These are phyloP conservation scores for Protaetia brevitarsis DNA, from an alignment of 1,140 invertebrate genomes.

Conservation along the genomic window DNA sequence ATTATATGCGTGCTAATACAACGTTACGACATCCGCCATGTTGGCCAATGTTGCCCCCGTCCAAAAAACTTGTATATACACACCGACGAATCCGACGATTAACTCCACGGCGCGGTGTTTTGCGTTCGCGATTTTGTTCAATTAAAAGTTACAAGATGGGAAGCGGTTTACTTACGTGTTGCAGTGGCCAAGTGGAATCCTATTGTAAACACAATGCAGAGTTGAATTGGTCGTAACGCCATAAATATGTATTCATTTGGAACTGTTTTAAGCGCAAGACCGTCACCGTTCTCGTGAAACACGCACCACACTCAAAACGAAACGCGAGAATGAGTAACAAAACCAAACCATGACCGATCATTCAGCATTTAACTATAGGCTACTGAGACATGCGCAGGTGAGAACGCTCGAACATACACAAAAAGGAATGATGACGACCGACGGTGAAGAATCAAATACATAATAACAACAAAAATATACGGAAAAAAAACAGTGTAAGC, in stretches of 20 bases:
- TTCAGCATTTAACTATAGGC: constrained; percentile 26
- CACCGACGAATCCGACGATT: background rate
- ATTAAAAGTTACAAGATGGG: background rate
- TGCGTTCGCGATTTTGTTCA: constrained; percentile 17
- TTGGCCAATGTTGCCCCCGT: constrained; percentile 21
- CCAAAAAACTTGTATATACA: constrained; percentile 23
- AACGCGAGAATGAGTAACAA: background rate
- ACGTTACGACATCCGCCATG: constrained; percentile 25
- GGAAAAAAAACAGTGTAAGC: background rate
- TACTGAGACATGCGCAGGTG: constrained; percentile 28
- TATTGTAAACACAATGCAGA: constrained; percentile 39
- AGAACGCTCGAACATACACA: constrained; percentile 5
- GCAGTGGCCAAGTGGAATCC: constrained; percentile 31
- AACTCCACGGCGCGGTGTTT: background rate
- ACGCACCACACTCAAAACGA: constrained; percentile 10
- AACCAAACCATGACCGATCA: constrained; percentile 22
- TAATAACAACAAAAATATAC: background rate
- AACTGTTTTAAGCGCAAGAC: constrained; percentile 23
- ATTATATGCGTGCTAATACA: background rate
- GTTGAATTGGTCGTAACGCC: constrained; percentile 38
- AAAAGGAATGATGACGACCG: background rate
- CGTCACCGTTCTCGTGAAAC: constrained; percentile 11
- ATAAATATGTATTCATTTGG: constrained; percentile 41
- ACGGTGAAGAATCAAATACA: background rate
- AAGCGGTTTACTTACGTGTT: constrained; percentile 30